A percentile compares a stretch with the other conserved stretches of the same genome.
phyloP scores from a whole-genome alignment of 1,140 invertebrate genomes.

The Pseudomyrmex gracilis region DNA sequence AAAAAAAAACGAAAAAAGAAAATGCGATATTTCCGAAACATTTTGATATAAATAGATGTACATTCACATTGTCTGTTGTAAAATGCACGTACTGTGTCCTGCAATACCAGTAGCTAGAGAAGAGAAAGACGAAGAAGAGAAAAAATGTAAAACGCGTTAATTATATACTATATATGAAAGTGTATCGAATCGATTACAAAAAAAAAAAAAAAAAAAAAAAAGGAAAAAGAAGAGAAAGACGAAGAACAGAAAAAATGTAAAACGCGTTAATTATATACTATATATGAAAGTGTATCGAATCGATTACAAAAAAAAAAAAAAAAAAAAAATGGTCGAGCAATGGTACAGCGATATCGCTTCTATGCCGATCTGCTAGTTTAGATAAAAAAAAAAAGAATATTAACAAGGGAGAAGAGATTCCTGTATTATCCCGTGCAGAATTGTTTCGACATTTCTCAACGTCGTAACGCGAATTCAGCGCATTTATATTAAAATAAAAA shows the following conservation, averaged over 20 bases:
- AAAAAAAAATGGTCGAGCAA: neutral
- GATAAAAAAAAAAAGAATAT: conserved; percentile 36
- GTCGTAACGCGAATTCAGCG: neutral
- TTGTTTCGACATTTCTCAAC: conserved; percentile 18
- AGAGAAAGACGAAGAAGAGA: conserved; percentile 17
- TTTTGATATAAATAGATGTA: conserved; percentile 40
- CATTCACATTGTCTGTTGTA: conserved; percentile 48
- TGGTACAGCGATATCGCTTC: neutral
- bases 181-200: neutral
- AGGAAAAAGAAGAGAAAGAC: conserved; percentile 22
- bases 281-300: conserved; percentile 49
- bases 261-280: conserved; percentile 29
- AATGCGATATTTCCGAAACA: conserved; percentile 12
- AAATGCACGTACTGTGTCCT: conserved; percentile 51
- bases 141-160: conserved; percentile 24
- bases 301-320: neutral
- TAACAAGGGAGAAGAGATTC: conserved; percentile 28
- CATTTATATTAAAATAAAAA: neutral
- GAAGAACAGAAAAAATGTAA: conserved; percentile 15
- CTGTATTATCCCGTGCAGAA: conserved; percentile 17
- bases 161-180: conserved; percentile 46
- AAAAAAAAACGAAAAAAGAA: neutral
- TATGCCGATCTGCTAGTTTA: conserved; percentile 3
- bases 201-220: too few species aligned
- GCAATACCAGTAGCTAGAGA: conserved; percentile 54